Evolutionary conservation across 1,140 invertebrate genomes (phyloP).

Genomic region (Colletes gigas): DNA sequence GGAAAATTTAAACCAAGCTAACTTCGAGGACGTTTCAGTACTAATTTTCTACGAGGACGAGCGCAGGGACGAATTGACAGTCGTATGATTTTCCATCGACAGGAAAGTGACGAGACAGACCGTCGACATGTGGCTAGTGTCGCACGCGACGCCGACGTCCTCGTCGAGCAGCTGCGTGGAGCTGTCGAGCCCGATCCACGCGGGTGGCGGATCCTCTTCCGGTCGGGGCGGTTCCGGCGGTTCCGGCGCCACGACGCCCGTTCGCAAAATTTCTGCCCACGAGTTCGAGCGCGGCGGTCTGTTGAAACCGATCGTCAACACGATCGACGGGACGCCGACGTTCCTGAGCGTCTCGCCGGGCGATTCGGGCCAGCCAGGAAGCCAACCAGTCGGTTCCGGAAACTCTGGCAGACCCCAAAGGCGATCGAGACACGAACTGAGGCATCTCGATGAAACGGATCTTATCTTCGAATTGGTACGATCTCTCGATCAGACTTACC

Average conservation of each 20-base stretch:
- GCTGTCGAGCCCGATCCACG: slow-evolving; percentile 84
- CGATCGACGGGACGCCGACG: slow-evolving; percentile 94
- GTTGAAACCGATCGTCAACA: slow-evolving; percentile 94
- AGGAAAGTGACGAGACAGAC: slow-evolving; percentile 95
- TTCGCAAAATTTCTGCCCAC: slow-evolving; percentile 97
- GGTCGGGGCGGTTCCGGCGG: slow-evolving; percentile 80
- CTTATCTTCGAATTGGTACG: slow-evolving; percentile 96
- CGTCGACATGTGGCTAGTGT: slow-evolving; percentile 95
- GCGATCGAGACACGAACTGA: slow-evolving; percentile 90
- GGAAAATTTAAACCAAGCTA: no score
- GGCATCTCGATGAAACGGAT: slow-evolving; percentile 95
- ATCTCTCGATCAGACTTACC: neutral
- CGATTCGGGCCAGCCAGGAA: slow-evolving; percentile 69
- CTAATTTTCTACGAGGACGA: no score
- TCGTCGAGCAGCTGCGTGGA: slow-evolving; percentile 81
- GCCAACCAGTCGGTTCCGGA: slow-evolving; percentile 75
- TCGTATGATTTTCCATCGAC: slow-evolving; percentile 27
- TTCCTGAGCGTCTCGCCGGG: slow-evolving; percentile 86
- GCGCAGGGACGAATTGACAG: neutral
- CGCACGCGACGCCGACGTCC: slow-evolving; percentile 88
- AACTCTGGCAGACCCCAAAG: slow-evolving; percentile 85
- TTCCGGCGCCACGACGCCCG: slow-evolving; percentile 93
- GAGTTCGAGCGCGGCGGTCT: slow-evolving; percentile 96
- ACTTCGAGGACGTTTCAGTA: no score
- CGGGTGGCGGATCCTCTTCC: slow-evolving; percentile 79